phyloP scores from a whole-genome alignment of 2,888 invertebrate species.

The Tenthredo mesomela region DNA sequence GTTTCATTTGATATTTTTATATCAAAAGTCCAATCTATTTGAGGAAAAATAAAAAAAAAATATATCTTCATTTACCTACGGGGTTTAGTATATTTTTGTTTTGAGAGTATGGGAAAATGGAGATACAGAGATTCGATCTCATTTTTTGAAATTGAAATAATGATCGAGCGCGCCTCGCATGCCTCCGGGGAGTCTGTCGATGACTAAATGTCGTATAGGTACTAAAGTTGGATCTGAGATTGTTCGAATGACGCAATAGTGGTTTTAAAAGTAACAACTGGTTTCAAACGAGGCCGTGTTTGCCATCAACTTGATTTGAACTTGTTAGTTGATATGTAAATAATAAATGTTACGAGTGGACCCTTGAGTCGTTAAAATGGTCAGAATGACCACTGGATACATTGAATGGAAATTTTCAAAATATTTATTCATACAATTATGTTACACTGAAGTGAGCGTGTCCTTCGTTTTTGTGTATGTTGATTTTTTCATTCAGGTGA shows the following conservation, averaged over 20 bases:
- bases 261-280: constrained; percentile 68
- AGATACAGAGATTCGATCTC: not conserved
- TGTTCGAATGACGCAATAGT: constrained; percentile 57
- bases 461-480: constrained; percentile 1
- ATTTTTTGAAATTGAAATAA: constrained; percentile 22
- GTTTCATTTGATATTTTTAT: constrained; percentile 32
- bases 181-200: constrained; percentile 10
- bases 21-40: constrained; percentile 35
- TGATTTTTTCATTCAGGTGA: constrained; percentile 10
- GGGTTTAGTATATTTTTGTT: not conserved
- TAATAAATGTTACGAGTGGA: constrained; percentile 59
- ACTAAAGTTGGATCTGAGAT: constrained; percentile 17
- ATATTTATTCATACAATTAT: constrained; percentile 43
- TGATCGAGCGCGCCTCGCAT: not conserved
- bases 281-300: constrained; percentile 65
- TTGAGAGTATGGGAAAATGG: not conserved
- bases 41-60: not conserved
- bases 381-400: constrained; percentile 47
- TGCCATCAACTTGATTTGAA: constrained; percentile 64
- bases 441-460: constrained; percentile 15
- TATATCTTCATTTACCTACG: constrained; percentile 17
- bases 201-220: constrained; percentile 27
- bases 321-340: constrained; percentile 64
- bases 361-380: constrained; percentile 53
- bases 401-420: constrained; percentile 47